Evolutionary conservation across 2,888 invertebrate genomes (phyloP).

Genomic region (Drosophila nr. medialis): DNA sequence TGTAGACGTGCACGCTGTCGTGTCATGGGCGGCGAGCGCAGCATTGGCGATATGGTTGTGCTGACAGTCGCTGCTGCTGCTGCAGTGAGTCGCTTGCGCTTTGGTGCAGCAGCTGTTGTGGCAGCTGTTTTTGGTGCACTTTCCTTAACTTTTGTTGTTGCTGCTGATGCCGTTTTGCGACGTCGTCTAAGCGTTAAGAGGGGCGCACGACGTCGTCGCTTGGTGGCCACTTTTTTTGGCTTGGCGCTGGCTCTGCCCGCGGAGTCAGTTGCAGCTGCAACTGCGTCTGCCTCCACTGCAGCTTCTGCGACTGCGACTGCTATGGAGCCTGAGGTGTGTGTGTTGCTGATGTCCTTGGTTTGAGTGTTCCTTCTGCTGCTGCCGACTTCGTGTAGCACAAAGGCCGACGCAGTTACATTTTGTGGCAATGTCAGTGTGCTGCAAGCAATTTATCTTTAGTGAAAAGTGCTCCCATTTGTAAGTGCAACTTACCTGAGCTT

Average conservation of each 20-base stretch:
- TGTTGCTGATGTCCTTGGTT: constrained; percentile 59
- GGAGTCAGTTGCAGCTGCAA: neutral
- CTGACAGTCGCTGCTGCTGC: constrained; percentile 12
- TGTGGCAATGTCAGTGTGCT: constrained; percentile 70
- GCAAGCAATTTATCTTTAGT: neutral
- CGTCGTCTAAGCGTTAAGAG: constrained; percentile 50
- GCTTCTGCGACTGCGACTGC: neutral
- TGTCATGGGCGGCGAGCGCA: constrained; percentile 72
- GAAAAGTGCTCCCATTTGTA: neutral
- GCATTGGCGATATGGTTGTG: constrained; percentile 49
- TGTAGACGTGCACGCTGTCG: constrained; percentile 73
- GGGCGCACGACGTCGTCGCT: constrained; percentile 71
- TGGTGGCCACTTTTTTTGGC: constrained; percentile 56
- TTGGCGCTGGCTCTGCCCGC: constrained; percentile 17
- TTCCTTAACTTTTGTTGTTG: constrained; percentile 1
- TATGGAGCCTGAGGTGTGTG: constrained; percentile 64
- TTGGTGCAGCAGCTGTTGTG: constrained; percentile 23
- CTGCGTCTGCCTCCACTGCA: constrained; percentile 1
- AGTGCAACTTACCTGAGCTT: constrained; percentile 55
- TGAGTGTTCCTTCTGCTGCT: constrained; percentile 26
- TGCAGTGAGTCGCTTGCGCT: constrained; percentile 38
- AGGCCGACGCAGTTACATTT: constrained; percentile 56
- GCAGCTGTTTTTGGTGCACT: constrained; percentile 4
- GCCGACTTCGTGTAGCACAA: constrained; percentile 55
- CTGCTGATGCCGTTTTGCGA: constrained; percentile 30